Percentiles rank a stretch among this genome's conserved stretches.
These are phyloP conservation scores for Capitulum mitella DNA, from an alignment of 2,888 invertebrate species.

Conservation along the genomic window DNA sequence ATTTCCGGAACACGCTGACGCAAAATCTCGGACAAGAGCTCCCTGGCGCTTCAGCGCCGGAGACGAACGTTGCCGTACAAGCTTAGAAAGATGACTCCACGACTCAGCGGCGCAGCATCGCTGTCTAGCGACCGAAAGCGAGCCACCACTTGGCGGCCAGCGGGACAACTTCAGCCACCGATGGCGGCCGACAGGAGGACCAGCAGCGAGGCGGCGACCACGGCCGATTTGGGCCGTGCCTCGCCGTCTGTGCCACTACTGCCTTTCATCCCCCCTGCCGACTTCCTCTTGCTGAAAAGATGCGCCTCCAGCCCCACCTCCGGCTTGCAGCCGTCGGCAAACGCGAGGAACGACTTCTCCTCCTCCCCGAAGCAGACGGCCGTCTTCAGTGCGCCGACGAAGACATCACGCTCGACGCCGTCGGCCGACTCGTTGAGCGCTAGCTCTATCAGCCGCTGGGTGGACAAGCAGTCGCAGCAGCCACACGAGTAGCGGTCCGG, in stretches of 20 bases:
- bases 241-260: neutral
- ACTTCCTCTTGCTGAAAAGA: neutral
- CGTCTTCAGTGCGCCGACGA: neutral
- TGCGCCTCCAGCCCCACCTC: neutral
- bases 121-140: too few relatives aligned
- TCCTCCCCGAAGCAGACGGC: neutral
- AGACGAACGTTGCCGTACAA: too few relatives aligned
- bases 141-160: neutral
- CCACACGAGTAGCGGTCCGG: neutral
- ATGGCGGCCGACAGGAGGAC: neutral
- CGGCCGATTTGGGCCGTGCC: neutral
- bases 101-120: too few relatives aligned
- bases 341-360: neutral
- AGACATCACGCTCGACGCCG: neutral
- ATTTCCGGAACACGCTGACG: too few relatives aligned
- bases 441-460: neutral
- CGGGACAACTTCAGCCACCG: neutral
- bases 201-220: neutral
- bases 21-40: too few relatives aligned
- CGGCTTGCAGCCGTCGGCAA: neutral
- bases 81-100: too few relatives aligned
- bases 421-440: neutral
- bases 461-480: neutral
- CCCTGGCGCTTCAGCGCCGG: too few relatives aligned
- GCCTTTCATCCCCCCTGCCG: too few relatives aligned